phyloP scores from a whole-genome alignment of 2,888 invertebrate species.

The Apantesis nais region DNA sequence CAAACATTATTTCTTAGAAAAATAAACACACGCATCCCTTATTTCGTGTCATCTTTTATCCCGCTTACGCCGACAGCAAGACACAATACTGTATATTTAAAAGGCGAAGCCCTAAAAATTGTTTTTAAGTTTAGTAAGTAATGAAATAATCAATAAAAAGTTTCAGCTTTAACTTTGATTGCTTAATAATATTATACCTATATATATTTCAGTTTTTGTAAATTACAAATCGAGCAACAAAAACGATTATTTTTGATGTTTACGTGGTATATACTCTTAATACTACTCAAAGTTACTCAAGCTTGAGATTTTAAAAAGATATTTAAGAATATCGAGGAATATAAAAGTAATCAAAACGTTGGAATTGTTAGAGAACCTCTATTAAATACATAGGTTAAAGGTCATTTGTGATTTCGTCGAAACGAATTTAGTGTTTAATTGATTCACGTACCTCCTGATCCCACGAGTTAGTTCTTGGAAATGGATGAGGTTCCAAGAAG shows the following conservation, averaged over 20 bases:
- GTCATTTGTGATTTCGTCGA: neutral
- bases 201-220: neutral
- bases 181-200: neutral
- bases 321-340: neutral
- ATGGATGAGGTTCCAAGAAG: constrained; percentile 36
- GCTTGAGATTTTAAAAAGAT: neutral
- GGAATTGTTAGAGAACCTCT: neutral
- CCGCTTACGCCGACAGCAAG: no score
- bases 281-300: neutral
- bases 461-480: constrained; percentile 38
- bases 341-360: constrained; percentile 1
- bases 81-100: no score
- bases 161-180: neutral
- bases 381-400: neutral
- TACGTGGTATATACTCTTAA: neutral
- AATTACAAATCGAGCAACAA: neutral
- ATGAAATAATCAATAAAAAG: neutral
- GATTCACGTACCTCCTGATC: constrained; percentile 15
- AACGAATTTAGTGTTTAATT: constrained; percentile 14
- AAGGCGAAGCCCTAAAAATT: no score
- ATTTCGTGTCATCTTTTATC: no score
- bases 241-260: neutral
- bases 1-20: no score
- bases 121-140: no score
- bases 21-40: no score